Percentiles rank a stretch among this genome's conserved stretches.
phyloP scores from a whole-genome alignment of 1,140 invertebrate genomes.

The Aphaenogaster rudis region DNA sequence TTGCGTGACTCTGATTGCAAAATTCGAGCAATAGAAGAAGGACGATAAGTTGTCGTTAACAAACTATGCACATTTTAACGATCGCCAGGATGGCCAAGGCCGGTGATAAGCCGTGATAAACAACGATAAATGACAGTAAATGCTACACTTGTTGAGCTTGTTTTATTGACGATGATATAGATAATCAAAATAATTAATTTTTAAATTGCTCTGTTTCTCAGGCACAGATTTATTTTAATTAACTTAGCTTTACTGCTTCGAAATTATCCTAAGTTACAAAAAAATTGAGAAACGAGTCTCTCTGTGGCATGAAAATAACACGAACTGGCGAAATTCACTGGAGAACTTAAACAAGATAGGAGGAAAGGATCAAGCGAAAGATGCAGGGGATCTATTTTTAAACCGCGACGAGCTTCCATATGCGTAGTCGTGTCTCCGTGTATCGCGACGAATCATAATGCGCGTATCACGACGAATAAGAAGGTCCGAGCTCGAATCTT shows the following conservation, averaged over 20 bases:
- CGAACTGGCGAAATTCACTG: not conserved
- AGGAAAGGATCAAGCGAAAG: constrained; percentile 44
- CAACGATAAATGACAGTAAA: not conserved
- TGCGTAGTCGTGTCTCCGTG: constrained; percentile 35
- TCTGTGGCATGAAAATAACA: constrained; percentile 14
- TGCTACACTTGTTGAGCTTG: not conserved
- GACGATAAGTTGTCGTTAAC: not conserved
- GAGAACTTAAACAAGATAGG: not conserved
- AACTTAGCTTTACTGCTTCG: not conserved
- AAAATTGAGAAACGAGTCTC: not conserved
- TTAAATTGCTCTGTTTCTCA: not conserved
- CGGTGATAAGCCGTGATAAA: constrained; percentile 11
- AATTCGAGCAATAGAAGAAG: not conserved
- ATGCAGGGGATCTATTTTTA: constrained; percentile 69
- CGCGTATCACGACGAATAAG: not conserved
- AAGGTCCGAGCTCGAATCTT: constrained; percentile 1
- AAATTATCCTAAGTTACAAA: not conserved
- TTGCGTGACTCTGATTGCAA: not conserved
- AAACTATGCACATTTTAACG: constrained; percentile 2
- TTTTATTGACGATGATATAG: not conserved
- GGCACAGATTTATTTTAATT: constrained; percentile 6
- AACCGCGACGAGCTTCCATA: constrained; percentile 46
- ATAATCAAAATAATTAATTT: constrained; percentile 5
- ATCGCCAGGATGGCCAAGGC: not conserved
- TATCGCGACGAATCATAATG: constrained; percentile 45